Evolutionary conservation across 2,888 invertebrate species (phyloP).

Genomic region (Drosophila affinis): DNA sequence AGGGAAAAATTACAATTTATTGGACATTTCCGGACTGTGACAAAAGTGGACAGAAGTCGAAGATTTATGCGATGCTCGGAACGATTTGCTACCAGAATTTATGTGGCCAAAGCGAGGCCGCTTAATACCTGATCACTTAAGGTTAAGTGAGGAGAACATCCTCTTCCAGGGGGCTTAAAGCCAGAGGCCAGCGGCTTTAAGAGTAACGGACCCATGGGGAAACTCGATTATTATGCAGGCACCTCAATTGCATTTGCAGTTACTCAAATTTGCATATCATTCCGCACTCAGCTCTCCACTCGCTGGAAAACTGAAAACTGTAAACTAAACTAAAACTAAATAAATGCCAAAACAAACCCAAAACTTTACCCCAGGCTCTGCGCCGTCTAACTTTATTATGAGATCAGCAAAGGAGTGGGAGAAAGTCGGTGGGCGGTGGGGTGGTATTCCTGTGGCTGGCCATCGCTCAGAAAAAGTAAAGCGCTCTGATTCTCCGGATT

Average conservation of each 20-base stretch:
- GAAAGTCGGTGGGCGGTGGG: constrained; percentile 34
- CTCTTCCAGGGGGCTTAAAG: background rate
- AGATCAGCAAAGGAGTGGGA: constrained; percentile 18
- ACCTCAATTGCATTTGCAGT: constrained; percentile 80
- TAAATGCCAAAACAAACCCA: constrained; percentile 75
- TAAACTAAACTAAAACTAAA: constrained; percentile 74
- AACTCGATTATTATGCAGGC: constrained; percentile 72
- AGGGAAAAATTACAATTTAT: constrained; percentile 81
- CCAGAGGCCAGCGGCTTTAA: background rate
- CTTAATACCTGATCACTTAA: constrained; percentile 67
- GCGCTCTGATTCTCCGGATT: constrained; percentile 74
- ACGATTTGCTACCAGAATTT: constrained; percentile 67
- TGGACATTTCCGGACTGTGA: constrained; percentile 75
- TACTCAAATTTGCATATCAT: constrained; percentile 78
- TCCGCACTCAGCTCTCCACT: constrained; percentile 40
- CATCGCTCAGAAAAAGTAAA: constrained; percentile 70
- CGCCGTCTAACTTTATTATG: constrained; percentile 69
- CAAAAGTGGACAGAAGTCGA: constrained; percentile 70
- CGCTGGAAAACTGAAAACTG: constrained; percentile 7
- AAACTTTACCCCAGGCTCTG: constrained; percentile 55
- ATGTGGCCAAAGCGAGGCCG: constrained; percentile 38
- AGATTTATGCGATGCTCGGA: constrained; percentile 67
- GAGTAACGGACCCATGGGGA: background rate
- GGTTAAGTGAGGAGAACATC: constrained; percentile 23
- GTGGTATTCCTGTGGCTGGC: constrained; percentile 61